A percentile compares a stretch with the other conserved stretches of the same genome.
Conservation (phyloP, 2,888 invertebrate species). For the Spisula subtruncata region DNA sequence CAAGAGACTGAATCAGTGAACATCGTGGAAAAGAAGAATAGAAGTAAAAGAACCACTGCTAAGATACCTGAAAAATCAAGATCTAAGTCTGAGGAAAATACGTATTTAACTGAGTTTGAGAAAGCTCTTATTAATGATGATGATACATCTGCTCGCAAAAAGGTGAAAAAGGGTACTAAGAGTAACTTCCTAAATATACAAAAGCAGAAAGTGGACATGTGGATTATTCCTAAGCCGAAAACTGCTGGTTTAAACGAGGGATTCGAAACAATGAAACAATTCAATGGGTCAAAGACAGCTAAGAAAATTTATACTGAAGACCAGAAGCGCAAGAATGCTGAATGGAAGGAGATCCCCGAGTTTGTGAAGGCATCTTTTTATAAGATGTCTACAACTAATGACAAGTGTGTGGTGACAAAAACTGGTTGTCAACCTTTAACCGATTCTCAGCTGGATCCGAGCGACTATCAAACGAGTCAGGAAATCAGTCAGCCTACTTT, state of each 20-base stretch:
- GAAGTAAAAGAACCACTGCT: neutral
- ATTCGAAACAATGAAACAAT: slow-evolving; percentile 6
- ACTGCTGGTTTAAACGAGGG: neutral
- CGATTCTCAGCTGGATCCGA: neutral
- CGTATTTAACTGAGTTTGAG: slow-evolving; percentile 43
- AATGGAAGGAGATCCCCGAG: slow-evolving; percentile 44
- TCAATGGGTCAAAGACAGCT: slow-evolving; percentile 54
- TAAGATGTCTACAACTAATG: neutral
- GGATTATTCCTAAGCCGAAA: neutral
- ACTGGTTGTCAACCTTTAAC: neutral
- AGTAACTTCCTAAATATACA: neutral
- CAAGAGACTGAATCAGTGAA: neutral
- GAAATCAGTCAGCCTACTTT: neutral
- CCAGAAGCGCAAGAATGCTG: slow-evolving; percentile 9
- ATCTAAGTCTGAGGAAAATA: neutral
- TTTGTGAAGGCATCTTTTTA: slow-evolving; percentile 23
- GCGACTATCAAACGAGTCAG: neutral
- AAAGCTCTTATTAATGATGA: slow-evolving; percentile 32
- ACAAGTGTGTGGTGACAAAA: neutral
- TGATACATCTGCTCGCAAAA: neutral
- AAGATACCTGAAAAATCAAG: neutral
- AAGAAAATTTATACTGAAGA: slow-evolving; percentile 50
- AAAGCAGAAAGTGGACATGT: neutral
- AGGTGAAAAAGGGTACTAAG: neutral
- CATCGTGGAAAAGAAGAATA: neutral